Conservation (phyloP, 2,797 vertebrate genomes). For the Catostomus latipinnis region DNA sequence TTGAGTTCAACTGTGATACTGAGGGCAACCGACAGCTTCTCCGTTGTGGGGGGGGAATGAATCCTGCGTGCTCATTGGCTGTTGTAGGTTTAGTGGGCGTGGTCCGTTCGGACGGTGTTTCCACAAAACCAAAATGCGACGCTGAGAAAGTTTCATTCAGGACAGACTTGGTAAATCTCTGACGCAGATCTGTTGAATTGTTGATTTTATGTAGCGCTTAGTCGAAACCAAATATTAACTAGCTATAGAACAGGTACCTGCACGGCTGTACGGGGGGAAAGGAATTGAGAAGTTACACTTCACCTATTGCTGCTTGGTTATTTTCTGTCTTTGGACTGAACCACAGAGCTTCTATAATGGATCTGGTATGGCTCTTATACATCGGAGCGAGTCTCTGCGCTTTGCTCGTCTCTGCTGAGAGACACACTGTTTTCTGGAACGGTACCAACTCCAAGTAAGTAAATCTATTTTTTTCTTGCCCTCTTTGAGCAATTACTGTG, state of each 20-base stretch:
- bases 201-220: not conserved
- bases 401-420: slow-evolving; percentile 73
- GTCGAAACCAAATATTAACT: not conserved
- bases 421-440: slow-evolving; percentile 84
- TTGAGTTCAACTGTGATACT: not conserved
- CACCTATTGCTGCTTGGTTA: not conserved
- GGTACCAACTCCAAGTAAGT: slow-evolving; percentile 80
- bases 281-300: slow-evolving; percentile 50
- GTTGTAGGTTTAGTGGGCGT: slow-evolving; percentile 53
- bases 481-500: too few species aligned
- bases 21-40: slow-evolving; percentile 36
- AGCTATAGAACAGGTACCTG: not conserved
- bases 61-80: slow-evolving; percentile 69
- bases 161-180: slow-evolving; percentile 54
- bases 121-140: slow-evolving; percentile 70
- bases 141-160: slow-evolving; percentile 64
- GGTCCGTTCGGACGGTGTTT: slow-evolving; percentile 58
- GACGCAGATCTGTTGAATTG: not conserved
- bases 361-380: slow-evolving; percentile 73
- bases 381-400: slow-evolving; percentile 70
- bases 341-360: slow-evolving; percentile 70
- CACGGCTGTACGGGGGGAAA: slow-evolving; percentile 19
- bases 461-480: not conserved
- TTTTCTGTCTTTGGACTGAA: slow-evolving; percentile 54
- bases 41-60: not conserved